phyloP scores from a whole-genome alignment of 2,888 invertebrate genomes.

The Eupithecia inturbata region DNA sequence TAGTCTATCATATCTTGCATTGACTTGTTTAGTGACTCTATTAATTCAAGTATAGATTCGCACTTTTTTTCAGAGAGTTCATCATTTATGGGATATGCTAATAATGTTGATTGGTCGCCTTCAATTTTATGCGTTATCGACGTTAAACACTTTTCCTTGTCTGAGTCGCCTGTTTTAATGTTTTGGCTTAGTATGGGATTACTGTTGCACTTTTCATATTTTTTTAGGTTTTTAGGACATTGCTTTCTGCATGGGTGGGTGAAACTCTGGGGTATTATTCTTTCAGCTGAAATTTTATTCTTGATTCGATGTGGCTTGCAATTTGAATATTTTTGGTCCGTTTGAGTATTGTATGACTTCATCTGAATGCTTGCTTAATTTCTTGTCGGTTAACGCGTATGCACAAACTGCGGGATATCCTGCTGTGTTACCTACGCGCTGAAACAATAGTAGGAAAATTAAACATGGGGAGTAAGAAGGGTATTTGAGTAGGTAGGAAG shows the following conservation, averaged over 20 bases:
- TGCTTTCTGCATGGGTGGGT: neutral
- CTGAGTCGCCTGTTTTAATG: neutral
- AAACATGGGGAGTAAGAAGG: neutral
- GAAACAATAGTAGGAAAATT: neutral
- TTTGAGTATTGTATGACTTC: constrained; percentile 20
- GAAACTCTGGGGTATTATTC: constrained; percentile 15
- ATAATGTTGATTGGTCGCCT: neutral
- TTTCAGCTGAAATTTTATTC: constrained; percentile 12
- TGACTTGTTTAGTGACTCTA: constrained; percentile 16
- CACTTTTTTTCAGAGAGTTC: constrained; percentile 16
- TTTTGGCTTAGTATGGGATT: neutral
- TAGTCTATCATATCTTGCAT: constrained; percentile 2
- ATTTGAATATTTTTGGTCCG: constrained; percentile 28
- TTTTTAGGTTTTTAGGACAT: neutral
- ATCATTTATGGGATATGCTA: neutral
- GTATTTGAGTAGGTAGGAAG: neutral
- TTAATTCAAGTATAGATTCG: constrained; percentile 18
- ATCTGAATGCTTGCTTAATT: constrained; percentile 20
- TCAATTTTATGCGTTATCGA: neutral
- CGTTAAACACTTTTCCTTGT: neutral
- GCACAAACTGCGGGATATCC: neutral
- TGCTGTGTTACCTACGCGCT: neutral
- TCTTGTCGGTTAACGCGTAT: constrained; percentile 14
- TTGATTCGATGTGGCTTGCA: constrained; percentile 27
- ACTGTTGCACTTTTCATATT: neutral